Conservation (phyloP, 2,888 invertebrate genomes). For the Idaea biselata region DNA sequence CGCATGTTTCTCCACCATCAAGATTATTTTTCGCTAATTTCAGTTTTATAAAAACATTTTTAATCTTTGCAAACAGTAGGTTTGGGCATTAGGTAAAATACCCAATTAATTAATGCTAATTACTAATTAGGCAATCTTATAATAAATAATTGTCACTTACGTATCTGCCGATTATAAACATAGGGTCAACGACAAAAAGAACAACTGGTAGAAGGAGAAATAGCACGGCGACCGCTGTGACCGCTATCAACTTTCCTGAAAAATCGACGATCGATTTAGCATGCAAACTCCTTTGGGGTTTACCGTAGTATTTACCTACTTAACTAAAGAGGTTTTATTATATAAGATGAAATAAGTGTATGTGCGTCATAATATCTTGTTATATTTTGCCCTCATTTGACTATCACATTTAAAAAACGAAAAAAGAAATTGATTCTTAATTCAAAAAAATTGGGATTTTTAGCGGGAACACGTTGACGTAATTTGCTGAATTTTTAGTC, state of each 20-base stretch:
- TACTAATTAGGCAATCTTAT: too few relatives aligned
- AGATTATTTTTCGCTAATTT: neutral
- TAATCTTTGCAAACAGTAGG: neutral
- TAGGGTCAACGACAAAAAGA: conserved; percentile 15
- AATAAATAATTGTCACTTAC: conserved; percentile 29
- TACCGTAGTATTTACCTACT: neutral
- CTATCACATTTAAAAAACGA: too few relatives aligned
- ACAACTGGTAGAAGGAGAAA: conserved; percentile 14
- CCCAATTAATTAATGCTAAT: too few relatives aligned
- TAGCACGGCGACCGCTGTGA: conserved; percentile 10
- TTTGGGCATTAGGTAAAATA: too few relatives aligned
- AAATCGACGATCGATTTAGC: conserved; percentile 1
- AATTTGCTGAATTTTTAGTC: too few relatives aligned
- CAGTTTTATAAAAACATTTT: neutral
- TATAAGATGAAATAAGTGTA: neutral
- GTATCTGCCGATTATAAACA: conserved; percentile 29
- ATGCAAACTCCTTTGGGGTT: neutral
- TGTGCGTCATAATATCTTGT: neutral
- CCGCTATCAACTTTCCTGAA: conserved; percentile 15
- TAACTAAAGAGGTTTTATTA: neutral
- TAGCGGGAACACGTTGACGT: too few relatives aligned
- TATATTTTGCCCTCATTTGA: neutral
- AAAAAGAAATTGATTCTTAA: too few relatives aligned
- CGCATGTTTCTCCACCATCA: neutral
- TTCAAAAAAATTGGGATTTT: too few relatives aligned